Evolutionary conservation across 2,888 invertebrate genomes (phyloP).

Genomic region (Lasioglossum vierecki): DNA sequence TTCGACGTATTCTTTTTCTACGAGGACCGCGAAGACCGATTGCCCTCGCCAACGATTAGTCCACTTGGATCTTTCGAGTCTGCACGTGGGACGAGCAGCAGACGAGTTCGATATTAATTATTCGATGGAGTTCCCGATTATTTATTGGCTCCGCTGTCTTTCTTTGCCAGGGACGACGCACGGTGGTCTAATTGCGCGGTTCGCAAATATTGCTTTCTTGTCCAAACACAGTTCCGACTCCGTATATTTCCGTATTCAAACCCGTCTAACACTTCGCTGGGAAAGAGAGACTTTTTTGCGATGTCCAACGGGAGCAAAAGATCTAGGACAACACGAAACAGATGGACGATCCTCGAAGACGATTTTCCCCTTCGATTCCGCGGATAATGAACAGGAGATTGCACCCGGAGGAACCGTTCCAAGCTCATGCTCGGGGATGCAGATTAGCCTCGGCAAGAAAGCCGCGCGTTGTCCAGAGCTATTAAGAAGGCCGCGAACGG

Average conservation of each 20-base stretch:
- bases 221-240: neutral
- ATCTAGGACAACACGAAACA: neutral
- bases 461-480: constrained; percentile 19
- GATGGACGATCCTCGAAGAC: neutral
- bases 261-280: neutral
- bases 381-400: neutral
- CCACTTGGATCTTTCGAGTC: neutral
- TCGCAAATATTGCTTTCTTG: neutral
- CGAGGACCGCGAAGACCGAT: constrained; percentile 1
- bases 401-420: neutral
- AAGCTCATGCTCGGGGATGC: constrained; percentile 6
- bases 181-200: neutral
- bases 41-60: constrained; percentile 2
- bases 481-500: constrained; percentile 38
- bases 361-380: constrained; percentile 8
- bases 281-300: neutral
- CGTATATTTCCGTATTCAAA: neutral
- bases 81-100: neutral
- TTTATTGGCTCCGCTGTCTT: neutral
- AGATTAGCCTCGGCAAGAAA: constrained; percentile 45
- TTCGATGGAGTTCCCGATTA: neutral
- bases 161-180: neutral
- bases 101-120: neutral
- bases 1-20: neutral
- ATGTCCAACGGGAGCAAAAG: neutral